Base-by-base conservation (phyloP, 2,888 invertebrate species). In the Willowsia nigromaculata region DNA sequence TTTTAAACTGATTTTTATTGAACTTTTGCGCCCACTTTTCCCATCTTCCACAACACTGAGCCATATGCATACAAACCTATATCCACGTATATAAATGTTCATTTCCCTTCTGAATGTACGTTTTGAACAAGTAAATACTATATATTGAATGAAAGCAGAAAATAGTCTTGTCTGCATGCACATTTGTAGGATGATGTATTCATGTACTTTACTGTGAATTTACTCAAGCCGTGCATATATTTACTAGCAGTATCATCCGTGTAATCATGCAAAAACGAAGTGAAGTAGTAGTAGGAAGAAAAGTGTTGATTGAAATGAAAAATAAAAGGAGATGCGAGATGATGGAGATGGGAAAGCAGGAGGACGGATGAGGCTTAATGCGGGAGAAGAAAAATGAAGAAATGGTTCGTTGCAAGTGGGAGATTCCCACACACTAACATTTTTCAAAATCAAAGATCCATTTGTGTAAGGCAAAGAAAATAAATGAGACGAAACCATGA, bases 1-100 rank as follows among this genome's bases (percentile, higher is more conserved):
- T 82, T 88, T 88, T 88, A 88, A 82, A 88, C 88, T 68, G 88
- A 88, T 82, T 88, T 88, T 82, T 88, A 88, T 88, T 68, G 82
- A 88, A 86, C 78, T 76, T 59, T 62, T 27, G 40, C 85, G 56
- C 76, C 78, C 85, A 78, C 30, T 65, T 65, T 81, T 74, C 84
- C 76, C 43, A 85, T 78, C 53, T 81, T 81, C 43, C 43, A 56
- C n/a, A 43, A 47, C 65, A 25, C 43, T 78, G 62, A 68, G 50
- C n/a, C n/a, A 53, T 59, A 56, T 68, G 33, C 33, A n/a, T n/a
- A n/a, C n/a, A n/a, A n/a, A n/a, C n/a, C n/a, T n/a, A n/a, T n/a
- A n/a, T n/a, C n/a, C n/a, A n/a, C 6, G 43, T 78, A 59, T 25
- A 9, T 5, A n/a, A 22, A 4, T 68, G 33, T 47, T 27, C 37